Evolutionary conservation across 2,797 vertebrate genomes (phyloP), one percentile per base, ranked within the genome.

Genomic region (Gorsachius magnificus): DNA sequence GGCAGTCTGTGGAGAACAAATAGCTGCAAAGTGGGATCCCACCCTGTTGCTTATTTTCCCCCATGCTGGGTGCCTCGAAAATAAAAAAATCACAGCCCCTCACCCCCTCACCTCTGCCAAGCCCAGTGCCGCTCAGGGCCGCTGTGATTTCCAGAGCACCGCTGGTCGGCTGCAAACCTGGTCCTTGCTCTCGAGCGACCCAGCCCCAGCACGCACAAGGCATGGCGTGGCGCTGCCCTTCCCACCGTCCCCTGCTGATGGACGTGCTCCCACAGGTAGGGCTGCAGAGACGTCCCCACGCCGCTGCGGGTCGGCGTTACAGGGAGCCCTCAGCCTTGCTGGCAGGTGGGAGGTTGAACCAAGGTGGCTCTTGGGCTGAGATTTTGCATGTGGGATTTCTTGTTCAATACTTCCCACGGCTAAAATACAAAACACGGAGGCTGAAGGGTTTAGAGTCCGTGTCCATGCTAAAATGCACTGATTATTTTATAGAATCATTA

Each of bases 1-100:
- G 11, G 33, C 26, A 6, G 25, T 24, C 2, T 0, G 11, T 7
- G 16, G 11, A 35, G 48, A 56, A 18, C 2, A 2, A 68, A 43
- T 6, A 48, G 26, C 63, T 71, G 65, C 35, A 26, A 54, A 81
- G 56, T 26, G 22, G n/a, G 14, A 75, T 66, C 69, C 24, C 16
- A 6, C 31, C 36, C n/a, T 45, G 25, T 38, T 7, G 6, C 22
- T 85, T 76, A 12, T 36, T 69, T 54, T 79, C 45, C 36, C 36
- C 33, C 20, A 8, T 33, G 41, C 7, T 43, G 46, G 1, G 2
- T 45, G 28, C 43, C 66, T 48, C 6, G 11, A 68, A 77, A 81
- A 31, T 13, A 20, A 48, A 46, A 46, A 31, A 48, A 29, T 31
- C 31, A 10, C 61, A 64, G 63, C 31, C 29, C 24, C 25, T 75